phyloP scores from a whole-genome alignment of 2,797 vertebrate species.

The Etheostoma perlongum region DNA sequence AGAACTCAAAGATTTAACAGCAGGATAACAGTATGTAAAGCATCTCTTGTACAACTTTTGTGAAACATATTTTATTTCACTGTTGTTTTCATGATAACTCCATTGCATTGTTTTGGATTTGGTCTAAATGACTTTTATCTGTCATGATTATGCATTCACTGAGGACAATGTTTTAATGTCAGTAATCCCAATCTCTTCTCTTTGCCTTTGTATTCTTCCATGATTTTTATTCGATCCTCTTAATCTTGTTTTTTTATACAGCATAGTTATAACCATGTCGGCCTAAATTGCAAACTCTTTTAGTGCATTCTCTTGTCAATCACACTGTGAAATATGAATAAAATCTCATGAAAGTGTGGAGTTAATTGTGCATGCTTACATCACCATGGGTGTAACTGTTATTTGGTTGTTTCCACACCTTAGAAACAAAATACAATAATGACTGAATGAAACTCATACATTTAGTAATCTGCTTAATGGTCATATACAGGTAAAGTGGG shows the following conservation, averaged over 20 bases:
- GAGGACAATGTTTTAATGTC: background rate
- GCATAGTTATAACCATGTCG: background rate
- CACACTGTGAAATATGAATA: background rate
- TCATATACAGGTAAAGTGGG: background rate
- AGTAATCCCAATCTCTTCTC: background rate
- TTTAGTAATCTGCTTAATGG: background rate
- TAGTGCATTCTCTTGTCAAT: background rate
- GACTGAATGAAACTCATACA: background rate
- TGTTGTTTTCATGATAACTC: background rate
- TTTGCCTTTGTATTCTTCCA: background rate
- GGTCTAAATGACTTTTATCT: background rate
- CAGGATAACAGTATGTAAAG: background rate
- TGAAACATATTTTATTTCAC: background rate
- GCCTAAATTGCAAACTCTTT: background rate
- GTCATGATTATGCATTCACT: background rate
- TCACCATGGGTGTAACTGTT: background rate
- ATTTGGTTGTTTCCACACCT: background rate
- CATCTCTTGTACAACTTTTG: background rate
- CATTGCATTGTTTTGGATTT: background rate
- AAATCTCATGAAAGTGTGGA: constrained; percentile 6
- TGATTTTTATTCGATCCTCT: background rate
- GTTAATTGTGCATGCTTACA: background rate
- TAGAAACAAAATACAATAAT: background rate
- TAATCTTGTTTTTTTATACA: background rate
- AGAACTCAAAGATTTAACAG: background rate